A percentile compares a stretch with the other conserved stretches of the same genome.
Evolutionary conservation across 2,888 invertebrate genomes (phyloP).

Genomic region (Acrobeloides nanus): DNA sequence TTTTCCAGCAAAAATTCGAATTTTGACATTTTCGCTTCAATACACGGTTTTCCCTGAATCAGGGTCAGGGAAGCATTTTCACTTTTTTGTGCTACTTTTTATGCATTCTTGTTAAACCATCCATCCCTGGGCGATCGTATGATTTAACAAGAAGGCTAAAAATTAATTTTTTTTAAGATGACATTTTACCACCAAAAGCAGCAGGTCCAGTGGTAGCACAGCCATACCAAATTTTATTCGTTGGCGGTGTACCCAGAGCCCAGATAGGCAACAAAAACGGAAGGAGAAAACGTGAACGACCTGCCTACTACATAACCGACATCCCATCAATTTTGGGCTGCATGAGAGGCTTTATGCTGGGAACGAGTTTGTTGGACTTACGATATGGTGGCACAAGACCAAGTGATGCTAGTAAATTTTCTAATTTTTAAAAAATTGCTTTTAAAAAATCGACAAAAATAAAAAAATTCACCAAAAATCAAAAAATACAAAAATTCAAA

Average conservation of each 20-base stretch:
- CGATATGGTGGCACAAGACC: constrained; percentile 11
- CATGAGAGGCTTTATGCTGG: constrained; percentile 35
- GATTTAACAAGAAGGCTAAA: too few species aligned
- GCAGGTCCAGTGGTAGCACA: constrained; percentile 16
- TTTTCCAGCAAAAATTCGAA: too few species aligned
- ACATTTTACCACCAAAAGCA: constrained; percentile 23
- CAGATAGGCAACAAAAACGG: constrained; percentile 1
- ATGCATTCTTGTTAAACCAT: constrained; percentile 2
- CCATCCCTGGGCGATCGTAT: neutral
- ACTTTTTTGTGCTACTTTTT: neutral
- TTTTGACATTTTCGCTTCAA: too few species aligned
- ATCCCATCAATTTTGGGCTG: constrained; percentile 40
- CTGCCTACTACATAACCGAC: constrained; percentile 30
- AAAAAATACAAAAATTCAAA: constrained; percentile 1
- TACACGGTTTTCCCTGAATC: neutral
- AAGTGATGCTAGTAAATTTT: constrained; percentile 10
- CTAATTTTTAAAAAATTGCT: neutral
- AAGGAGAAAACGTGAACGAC: constrained; percentile 8
- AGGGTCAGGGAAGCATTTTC: neutral
- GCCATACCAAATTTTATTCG: constrained; percentile 22
- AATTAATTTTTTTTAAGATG: constrained; percentile 12
- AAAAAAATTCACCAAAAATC: neutral
- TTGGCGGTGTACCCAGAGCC: constrained; percentile 25
- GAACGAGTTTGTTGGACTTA: constrained; percentile 15
- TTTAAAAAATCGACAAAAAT: neutral